Evolutionary conservation across 2,797 vertebrate genomes (phyloP), one percentile per base, ranked within the genome.

Genomic region (Gorsachius magnificus): DNA sequence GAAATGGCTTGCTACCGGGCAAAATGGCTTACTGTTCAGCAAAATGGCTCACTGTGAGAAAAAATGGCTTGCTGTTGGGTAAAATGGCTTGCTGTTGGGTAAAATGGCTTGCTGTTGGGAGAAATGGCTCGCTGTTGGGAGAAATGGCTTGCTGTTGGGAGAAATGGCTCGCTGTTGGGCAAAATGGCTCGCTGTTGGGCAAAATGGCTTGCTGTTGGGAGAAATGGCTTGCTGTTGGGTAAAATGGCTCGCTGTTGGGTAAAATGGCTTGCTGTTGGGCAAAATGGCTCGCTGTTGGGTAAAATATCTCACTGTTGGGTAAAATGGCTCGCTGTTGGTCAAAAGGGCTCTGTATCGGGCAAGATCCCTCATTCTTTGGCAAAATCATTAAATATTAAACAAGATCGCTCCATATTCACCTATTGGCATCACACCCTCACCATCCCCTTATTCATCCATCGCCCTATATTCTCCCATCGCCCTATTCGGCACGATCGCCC

Each of bases 401-500:
- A 35, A 28, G 29, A 41, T 41, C 13, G 38, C 38, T 41, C 12
- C 38, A 41, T 38, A 41, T 41, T 41, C n/a, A n/a, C n/a, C n/a
- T n/a, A n/a, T n/a, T n/a, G n/a, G n/a, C n/a, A n/a, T n/a, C n/a
- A n/a, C n/a, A n/a, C n/a, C n/a, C n/a, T n/a, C n/a, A 26, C 6
- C 4, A 26, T 5, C 1, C 35, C 4, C 46, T 10, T 10, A 8
- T 54, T 19, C 2, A 4, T 2, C 12, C 4, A 50, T 5, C 2
- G 8, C 10, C 9, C 46, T 8, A 2, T 13, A 13, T 43, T 64
- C 2, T 11, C 24, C 41, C 5, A n/a, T 5, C 0, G 4, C 13
- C 1, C 29, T 15, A 24, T 54, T 6, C 0, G 21, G 20, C 4
- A 19, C 25, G 6, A 16, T 9, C 9, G 1, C 15, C 6, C 21